phyloP scores from a whole-genome alignment of 2,797 vertebrate species.

The Toxotes lorentzi region DNA sequence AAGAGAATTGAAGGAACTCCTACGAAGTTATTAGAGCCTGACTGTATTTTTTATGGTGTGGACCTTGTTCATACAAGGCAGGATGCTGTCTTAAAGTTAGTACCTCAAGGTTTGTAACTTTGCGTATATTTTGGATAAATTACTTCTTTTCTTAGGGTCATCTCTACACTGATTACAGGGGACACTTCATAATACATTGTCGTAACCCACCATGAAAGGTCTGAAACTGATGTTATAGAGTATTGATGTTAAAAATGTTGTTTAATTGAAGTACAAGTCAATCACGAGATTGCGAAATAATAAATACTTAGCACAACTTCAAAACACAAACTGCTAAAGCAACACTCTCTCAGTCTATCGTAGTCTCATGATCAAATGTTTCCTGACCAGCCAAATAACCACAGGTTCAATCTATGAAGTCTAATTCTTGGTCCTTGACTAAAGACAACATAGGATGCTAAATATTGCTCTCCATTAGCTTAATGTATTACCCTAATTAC shows the following conservation, averaged over 20 bases:
- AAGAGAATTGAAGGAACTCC: conserved; percentile 60
- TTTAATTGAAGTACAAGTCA: conserved; percentile 5
- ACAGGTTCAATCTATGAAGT: conserved; percentile 20
- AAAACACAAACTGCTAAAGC: conserved; percentile 17
- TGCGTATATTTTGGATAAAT: conserved; percentile 66
- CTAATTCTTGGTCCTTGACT: conserved; percentile 18
- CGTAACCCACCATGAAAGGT: conserved; percentile 8
- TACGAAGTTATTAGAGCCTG: conserved; percentile 53
- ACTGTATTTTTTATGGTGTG: conserved; percentile 50
- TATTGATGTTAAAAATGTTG: conserved; percentile 25
- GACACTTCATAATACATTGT: conserved; percentile 10
- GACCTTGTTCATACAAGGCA: conserved; percentile 50
- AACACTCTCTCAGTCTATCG: not conserved
- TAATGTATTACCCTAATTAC: conserved; percentile 10
- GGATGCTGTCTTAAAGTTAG: conserved; percentile 59
- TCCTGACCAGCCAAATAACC: not conserved
- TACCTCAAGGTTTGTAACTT: conserved; percentile 80
- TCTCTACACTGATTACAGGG: conserved; percentile 39
- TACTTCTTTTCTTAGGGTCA: conserved; percentile 46
- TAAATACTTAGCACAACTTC: conserved; percentile 16
- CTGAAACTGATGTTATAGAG: conserved; percentile 13
- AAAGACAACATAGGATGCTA: not conserved
- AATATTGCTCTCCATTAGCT: conserved; percentile 14
- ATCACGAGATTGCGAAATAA: conserved; percentile 11
- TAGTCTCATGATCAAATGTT: conserved; percentile 13